A percentile compares a stretch with the other conserved stretches of the same genome.
Conservation (phyloP, 2,113 vertebrate genomes). For the Brachyhypopomus occidentalis region DNA sequence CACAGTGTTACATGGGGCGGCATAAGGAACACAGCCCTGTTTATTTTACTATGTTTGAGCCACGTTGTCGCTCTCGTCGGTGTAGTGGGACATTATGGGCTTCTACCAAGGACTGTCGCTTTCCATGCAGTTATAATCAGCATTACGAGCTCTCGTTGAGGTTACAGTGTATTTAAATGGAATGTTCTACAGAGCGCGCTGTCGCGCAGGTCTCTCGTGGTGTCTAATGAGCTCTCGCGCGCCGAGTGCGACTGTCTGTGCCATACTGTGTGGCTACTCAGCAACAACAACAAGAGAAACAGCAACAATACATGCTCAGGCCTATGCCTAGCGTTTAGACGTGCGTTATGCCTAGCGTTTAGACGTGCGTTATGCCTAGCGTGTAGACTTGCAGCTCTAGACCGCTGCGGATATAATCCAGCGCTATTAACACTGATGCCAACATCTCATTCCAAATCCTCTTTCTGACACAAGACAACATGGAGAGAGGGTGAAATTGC, state of each 20-base stretch:
- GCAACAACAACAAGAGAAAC: not conserved
- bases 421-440: constrained; percentile 1
- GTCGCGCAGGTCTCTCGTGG: constrained; percentile 35
- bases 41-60: not conserved
- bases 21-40: not conserved
- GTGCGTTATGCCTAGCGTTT: not conserved
- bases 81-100: not conserved
- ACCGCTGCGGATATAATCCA: not conserved
- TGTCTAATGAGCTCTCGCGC: constrained; percentile 48
- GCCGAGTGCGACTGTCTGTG: constrained; percentile 7
- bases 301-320: not conserved
- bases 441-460: not conserved
- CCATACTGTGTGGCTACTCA: not conserved
- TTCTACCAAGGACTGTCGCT: not conserved
- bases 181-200: constrained; percentile 36
- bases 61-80: not conserved
- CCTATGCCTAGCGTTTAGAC: too few relatives aligned
- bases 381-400: not conserved
- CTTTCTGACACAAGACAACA: constrained; percentile 18
- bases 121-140: constrained; percentile 27
- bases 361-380: not conserved
- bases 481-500: constrained; percentile 47
- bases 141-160: constrained; percentile 14
- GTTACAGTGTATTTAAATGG: constrained; percentile 40
- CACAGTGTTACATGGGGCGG: too few relatives aligned